These are phyloP conservation scores for Cataglyphis livida DNA, from an alignment of 2,888 invertebrate genomes.

Conservation along the genomic window DNA sequence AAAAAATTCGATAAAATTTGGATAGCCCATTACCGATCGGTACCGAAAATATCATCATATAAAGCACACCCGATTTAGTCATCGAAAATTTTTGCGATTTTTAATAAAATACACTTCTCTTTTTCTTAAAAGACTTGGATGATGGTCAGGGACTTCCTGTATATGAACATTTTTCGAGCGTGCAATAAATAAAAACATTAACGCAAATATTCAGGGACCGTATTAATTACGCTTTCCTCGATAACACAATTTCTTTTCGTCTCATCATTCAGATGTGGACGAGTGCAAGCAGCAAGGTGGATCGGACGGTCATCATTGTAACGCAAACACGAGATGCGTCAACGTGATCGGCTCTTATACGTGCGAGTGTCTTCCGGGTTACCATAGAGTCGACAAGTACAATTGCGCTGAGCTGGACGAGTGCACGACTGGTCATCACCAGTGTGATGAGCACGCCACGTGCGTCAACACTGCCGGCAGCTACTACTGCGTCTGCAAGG, in stretches of 20 bases:
- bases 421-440: slow-evolving; percentile 90
- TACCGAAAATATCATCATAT: too few species aligned
- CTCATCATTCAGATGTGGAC: slow-evolving; percentile 89
- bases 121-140: too few species aligned
- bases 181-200: slow-evolving; percentile 2
- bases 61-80: too few species aligned
- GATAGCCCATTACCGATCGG: too few species aligned
- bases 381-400: slow-evolving; percentile 91
- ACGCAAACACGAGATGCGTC: slow-evolving; percentile 93
- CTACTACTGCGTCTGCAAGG: slow-evolving; percentile 91
- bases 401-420: slow-evolving; percentile 94
- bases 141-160: too few species aligned
- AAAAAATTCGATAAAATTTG: too few species aligned
- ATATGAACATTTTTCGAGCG: not conserved
- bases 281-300: slow-evolving; percentile 94
- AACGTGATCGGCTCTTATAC: slow-evolving; percentile 94
- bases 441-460: slow-evolving; percentile 91
- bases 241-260: not conserved
- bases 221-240: not conserved
- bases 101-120: too few species aligned
- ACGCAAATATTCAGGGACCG: not conserved
- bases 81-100: too few species aligned
- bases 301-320: slow-evolving; percentile 93
- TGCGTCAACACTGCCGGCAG: slow-evolving; percentile 94
- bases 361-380: slow-evolving; percentile 94